Base-by-base conservation (phyloP, 1,140 invertebrate species). In the Drosophila watanabei region DNA sequence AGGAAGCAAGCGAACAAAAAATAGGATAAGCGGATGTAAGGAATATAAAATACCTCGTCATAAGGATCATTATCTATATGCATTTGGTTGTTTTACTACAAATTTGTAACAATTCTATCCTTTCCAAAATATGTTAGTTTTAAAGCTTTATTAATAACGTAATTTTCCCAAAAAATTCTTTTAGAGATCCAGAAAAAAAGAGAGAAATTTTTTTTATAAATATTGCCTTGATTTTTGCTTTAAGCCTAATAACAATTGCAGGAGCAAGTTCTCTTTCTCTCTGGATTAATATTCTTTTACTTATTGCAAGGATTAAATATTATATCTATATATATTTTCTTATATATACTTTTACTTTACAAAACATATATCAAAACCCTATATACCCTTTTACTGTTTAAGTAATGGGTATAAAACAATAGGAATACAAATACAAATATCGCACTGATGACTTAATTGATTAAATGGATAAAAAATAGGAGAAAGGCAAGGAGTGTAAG, bases 401-500 rank as follows among this genome's bases (percentile, higher is more conserved):
- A 24, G 5, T 28, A 1, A 16, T 9, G 18, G 35, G 35, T 39
- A 39, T 52, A 56, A 64, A 72, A 79, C 75, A 78, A 78, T 70
- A 43, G 46, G 14, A 79, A 60, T 46, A 72, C 75, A 76, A 78
- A 79, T 45, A 78, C 59, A 79, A 79, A 48, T 72, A 79, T 79
- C 71, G 66, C 30, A 20, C 66, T 80, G 77, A 80, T 75, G 77
- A 80, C 78, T 80, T 80, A 80, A 80, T 80, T 80, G 78, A 80
- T 80, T 80, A 73, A 80, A 80, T 80, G 76, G 62, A 80, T 80
- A 80, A 80, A 80, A 80, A 80, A 66, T 24, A 48, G 70, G 68
- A 43, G 45, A 60, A 58, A 43, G 35, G 70, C 52, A 33, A 32
- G 70, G 45, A 71, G 65, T 72, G 69, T 72, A 49, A 70, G 52